Evolutionary conservation across 2,888 invertebrate species (phyloP), one percentile per base, ranked within the genome.

Genomic region (Athrips mouffetella): DNA sequence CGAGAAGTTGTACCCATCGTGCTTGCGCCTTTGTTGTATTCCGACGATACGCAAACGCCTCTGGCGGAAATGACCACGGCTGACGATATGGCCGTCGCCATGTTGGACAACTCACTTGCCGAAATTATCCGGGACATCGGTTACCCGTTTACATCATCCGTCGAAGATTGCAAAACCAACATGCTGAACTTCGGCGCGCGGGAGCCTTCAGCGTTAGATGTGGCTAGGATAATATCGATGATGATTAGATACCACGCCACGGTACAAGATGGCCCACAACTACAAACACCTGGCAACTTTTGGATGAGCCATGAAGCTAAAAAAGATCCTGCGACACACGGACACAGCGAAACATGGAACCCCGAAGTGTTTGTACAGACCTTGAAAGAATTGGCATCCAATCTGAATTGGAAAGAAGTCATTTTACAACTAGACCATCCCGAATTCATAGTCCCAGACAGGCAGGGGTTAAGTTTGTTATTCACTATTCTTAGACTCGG

Each of bases 121-220:
- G 98, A 98, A 72, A 91, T 98, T 70, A 93, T 98, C 67, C 91
- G 94, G 75, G 98, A 99, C 85, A 91, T 98, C 71, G 97, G 98
- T 47, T 97, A 96, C 83, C 90, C 92, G 60, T 97, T 98, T 76
- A 98, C 98, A 48, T 86, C 92, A 47, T 92, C 93, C 16, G 90
- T 96, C 39, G 97, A 98, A 69, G 96, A 96, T 76, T 98, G 97
- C 74, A 93, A 97, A 62, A 93, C 91, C 70, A 93, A 94, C 67
- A 89, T 99, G 76, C 87, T 94, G 55, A 95, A 96, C 67, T 91
- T 97, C 60, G 94, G 94, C 13, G 92, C 92, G 11, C 90, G 95
- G 53, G 97, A 96, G 85, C 91, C 98, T 30, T 93, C 95, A 11
- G 92, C 98, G 3, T 89, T 92, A 51, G 92, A 94, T 65, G 94